A percentile compares a stretch with the other conserved stretches of the same genome.
Evolutionary conservation across 1,140 invertebrate genomes (phyloP).

Genomic region (Sarcophaga peregrina): DNA sequence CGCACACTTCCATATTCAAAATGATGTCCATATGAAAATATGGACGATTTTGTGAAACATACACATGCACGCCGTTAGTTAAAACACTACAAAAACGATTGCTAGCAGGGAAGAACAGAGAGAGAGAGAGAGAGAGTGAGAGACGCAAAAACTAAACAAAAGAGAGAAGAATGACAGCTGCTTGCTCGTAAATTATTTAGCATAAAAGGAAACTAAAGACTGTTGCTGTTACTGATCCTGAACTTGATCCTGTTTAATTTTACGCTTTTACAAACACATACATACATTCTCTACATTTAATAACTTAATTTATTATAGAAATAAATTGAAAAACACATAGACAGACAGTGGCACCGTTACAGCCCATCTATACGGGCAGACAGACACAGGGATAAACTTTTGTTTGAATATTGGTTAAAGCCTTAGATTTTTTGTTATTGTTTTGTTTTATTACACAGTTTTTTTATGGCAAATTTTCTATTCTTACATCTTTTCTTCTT

Average conservation of each 20-base stretch:
- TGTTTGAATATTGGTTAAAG: too few species aligned
- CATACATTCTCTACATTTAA: not conserved
- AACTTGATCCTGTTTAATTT: constrained; percentile 32
- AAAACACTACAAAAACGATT: not conserved
- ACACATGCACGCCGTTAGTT: not conserved
- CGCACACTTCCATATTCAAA: not conserved
- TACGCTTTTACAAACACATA: not conserved
- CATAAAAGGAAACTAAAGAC: constrained; percentile 23
- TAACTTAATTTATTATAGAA: too few species aligned
- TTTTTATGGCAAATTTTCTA: not conserved
- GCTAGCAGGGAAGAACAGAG: not conserved
- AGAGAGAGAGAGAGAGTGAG: not conserved
- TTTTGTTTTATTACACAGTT: not conserved
- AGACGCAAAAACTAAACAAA: not conserved
- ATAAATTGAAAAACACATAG: not conserved
- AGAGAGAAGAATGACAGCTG: constrained; percentile 18
- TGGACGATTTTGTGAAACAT: too few species aligned
- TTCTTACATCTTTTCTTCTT: constrained; percentile 14
- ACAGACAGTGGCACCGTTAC: not conserved
- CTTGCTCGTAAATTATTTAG: constrained; percentile 1
- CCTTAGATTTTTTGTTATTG: not conserved
- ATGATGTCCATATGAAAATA: too few species aligned
- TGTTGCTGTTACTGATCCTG: constrained; percentile 33
- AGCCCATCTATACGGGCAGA: too few species aligned
- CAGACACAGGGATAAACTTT: too few species aligned